These are phyloP conservation scores for Protaetia brevitarsis DNA, from an alignment of 1,140 invertebrate species.

Conservation along the genomic window DNA sequence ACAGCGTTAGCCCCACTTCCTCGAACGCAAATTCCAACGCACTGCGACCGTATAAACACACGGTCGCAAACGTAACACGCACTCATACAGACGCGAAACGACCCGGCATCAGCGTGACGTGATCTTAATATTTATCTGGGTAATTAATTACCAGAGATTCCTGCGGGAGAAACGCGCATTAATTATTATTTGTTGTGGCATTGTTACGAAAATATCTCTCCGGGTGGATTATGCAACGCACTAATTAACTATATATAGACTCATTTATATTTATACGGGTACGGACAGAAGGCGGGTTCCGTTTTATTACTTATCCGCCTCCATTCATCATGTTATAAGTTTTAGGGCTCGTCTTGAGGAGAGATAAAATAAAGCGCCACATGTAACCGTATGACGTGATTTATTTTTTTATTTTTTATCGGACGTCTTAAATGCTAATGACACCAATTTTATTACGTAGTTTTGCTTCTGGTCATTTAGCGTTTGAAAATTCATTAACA, in stretches of 20 bases:
- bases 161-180: neutral
- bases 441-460: no score
- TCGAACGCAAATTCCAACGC: neutral
- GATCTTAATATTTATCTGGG: constrained; percentile 8
- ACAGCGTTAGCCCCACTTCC: neutral
- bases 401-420: no score
- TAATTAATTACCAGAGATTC: constrained; percentile 11
- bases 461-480: no score
- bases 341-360: neutral
- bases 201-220: constrained; percentile 10
- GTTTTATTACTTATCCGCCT: neutral
- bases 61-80: neutral
- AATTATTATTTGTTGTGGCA: neutral
- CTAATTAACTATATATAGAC: constrained; percentile 10
- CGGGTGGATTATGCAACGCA: constrained; percentile 1
- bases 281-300: neutral
- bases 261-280: neutral
- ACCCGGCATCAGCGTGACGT: neutral
- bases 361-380: neutral
- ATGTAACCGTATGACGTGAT: no score
- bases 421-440: no score
- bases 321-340: constrained; percentile 9
- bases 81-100: neutral
- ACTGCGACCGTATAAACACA: no score
- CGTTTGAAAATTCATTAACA: no score